These are phyloP conservation scores for Torymus auratus DNA, from an alignment of 2,888 invertebrate species.

Conservation along the genomic window DNA sequence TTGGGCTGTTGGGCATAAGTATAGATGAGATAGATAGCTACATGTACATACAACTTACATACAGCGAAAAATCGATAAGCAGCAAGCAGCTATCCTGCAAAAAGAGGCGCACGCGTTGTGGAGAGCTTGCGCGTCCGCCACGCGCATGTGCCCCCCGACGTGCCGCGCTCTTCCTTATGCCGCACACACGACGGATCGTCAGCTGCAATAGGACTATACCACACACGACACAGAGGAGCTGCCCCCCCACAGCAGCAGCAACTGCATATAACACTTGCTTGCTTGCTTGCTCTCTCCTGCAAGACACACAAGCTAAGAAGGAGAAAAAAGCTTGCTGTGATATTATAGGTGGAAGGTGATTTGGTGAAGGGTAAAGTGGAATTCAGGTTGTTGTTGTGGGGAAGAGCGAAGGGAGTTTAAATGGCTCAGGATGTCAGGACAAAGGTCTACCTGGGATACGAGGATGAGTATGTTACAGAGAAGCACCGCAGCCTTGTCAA, in stretches of 20 bases:
- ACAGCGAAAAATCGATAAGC: conserved; percentile 66
- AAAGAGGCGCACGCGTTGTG: conserved; percentile 66
- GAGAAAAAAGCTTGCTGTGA: too few species aligned
- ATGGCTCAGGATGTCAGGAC: conserved; percentile 78
- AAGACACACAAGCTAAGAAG: too few species aligned
- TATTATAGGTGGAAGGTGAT: too few species aligned
- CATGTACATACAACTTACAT: too few species aligned
- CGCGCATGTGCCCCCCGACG: too few species aligned
- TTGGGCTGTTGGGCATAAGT: too few species aligned
- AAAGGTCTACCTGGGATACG: conserved; percentile 86
- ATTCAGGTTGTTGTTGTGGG: too few species aligned
- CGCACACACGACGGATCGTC: conserved; percentile 25
- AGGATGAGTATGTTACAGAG: conserved; percentile 86
- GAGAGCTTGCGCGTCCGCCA: not conserved
- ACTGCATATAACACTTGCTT: not conserved
- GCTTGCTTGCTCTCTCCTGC: not conserved
- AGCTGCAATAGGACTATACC: conserved; percentile 58
- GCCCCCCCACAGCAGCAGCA: conserved; percentile 3
- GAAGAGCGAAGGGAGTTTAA: conserved; percentile 45
- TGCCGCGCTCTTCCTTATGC: too few species aligned
- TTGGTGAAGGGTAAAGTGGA: too few species aligned
- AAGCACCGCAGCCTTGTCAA: conserved; percentile 83
- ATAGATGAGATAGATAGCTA: too few species aligned
- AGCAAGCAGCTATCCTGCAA: conserved; percentile 22
- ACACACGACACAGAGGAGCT: not conserved